phyloP scores from a whole-genome alignment of 2,797 vertebrate species.

The Acanthis flammea region DNA sequence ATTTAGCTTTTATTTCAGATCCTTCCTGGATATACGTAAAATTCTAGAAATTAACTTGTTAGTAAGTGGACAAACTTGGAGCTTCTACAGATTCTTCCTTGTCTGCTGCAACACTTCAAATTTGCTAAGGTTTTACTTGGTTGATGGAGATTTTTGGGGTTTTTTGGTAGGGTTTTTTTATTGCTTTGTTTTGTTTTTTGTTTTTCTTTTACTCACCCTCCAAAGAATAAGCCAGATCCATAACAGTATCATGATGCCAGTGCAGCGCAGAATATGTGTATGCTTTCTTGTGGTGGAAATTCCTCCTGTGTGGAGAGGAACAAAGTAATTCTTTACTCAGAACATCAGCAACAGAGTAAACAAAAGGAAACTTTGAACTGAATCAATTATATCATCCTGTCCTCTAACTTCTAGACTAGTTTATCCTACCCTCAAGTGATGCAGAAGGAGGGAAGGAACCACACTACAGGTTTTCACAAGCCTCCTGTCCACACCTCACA shows the following conservation, averaged over 20 bases:
- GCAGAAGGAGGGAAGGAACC: background rate
- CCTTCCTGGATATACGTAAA: background rate
- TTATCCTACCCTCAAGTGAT: background rate
- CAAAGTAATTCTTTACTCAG: background rate
- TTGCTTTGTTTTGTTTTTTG: no score
- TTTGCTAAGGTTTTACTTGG: background rate
- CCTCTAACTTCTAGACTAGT: background rate
- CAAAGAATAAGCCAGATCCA: slow-evolving; percentile 87
- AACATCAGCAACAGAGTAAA: background rate
- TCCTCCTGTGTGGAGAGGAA: slow-evolving; percentile 79
- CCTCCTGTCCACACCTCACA: accelerated
- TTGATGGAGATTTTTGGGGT: background rate
- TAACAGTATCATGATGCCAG: slow-evolving; percentile 89
- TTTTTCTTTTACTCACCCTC: slow-evolving; percentile 78
- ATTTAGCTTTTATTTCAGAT: background rate
- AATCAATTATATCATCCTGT: background rate
- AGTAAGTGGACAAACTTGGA: background rate
- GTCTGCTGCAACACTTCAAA: background rate
- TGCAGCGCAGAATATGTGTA: slow-evolving; percentile 89
- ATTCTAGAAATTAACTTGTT: background rate
- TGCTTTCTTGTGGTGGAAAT: slow-evolving; percentile 84
- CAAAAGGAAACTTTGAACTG: accelerated
- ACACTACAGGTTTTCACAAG: accelerated
- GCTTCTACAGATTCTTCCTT: background rate
- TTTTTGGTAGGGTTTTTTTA: background rate